Evolutionary conservation across 2,797 vertebrate genomes (phyloP).

Genomic region (Diglossa cyanea): DNA sequence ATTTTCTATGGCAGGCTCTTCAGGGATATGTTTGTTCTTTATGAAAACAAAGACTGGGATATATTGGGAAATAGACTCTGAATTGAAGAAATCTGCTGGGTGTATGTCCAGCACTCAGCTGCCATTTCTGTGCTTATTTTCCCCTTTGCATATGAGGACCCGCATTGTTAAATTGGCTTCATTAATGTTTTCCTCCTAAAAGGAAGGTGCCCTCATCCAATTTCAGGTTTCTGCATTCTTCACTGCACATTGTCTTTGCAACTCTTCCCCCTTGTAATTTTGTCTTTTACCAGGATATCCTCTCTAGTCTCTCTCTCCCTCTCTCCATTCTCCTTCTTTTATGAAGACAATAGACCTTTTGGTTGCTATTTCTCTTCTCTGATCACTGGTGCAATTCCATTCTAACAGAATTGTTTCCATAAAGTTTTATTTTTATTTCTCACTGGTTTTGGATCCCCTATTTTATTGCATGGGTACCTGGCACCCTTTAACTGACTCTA

Average conservation of each 20-base stretch:
- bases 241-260: background rate
- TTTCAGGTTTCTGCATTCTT: background rate
- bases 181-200: background rate
- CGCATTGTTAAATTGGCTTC: background rate
- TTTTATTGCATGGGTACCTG: background rate
- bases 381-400: background rate
- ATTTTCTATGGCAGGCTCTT: background rate
- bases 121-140: background rate
- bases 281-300: background rate
- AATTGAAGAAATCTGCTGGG: background rate
- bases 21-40: background rate
- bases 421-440: background rate
- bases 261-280: background rate
- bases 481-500: background rate
- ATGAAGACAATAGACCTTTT: background rate
- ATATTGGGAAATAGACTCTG: background rate
- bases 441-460: background rate
- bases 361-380: background rate
- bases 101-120: background rate
- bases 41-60: background rate
- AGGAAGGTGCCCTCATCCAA: background rate
- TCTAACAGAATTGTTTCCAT: background rate
- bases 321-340: background rate
- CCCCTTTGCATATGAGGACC: background rate
- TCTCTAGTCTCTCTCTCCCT: background rate